Percentiles rank a stretch among this genome's conserved stretches.
phyloP scores from a whole-genome alignment of 2,888 invertebrate genomes.

The Parnassius glacialis region DNA sequence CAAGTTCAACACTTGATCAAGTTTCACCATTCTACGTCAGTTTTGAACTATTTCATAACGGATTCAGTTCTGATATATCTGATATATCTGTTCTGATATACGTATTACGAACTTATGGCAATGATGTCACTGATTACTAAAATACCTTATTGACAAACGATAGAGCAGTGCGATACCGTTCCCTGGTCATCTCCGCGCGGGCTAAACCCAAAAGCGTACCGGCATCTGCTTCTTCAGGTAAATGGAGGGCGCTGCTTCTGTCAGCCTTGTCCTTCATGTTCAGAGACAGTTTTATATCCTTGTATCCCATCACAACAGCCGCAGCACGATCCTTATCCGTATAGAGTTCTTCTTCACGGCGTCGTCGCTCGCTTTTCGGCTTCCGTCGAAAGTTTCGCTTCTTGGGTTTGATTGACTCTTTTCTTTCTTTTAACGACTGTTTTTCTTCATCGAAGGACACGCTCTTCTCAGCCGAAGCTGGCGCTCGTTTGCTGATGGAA shows the following conservation, averaged over 20 bases:
- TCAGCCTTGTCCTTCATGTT: conserved; percentile 90
- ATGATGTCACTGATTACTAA: background rate
- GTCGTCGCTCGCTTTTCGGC: conserved; percentile 62
- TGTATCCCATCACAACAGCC: conserved; percentile 92
- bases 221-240: conserved; percentile 90
- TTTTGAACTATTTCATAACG: no score
- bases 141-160: conserved; percentile 89
- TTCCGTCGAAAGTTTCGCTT: conserved; percentile 58
- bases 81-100: no score
- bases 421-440: conserved; percentile 54
- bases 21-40: no score
- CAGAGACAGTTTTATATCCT: conserved; percentile 92
- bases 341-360: conserved; percentile 87
- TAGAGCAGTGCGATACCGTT: conserved; percentile 86
- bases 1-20: no score
- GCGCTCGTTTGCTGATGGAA: conserved; percentile 68
- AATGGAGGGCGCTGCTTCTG: conserved; percentile 84
- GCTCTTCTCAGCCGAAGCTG: conserved; percentile 54
- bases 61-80: no score
- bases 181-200: conserved; percentile 87
- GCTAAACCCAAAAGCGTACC: conserved; percentile 88
- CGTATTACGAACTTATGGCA: no score
- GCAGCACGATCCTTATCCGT: conserved; percentile 96
- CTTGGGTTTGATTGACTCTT: conserved; percentile 59
- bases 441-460: conserved; percentile 54